Conservation (phyloP, 2,888 invertebrate species). For the Pandemis corylana region DNA sequence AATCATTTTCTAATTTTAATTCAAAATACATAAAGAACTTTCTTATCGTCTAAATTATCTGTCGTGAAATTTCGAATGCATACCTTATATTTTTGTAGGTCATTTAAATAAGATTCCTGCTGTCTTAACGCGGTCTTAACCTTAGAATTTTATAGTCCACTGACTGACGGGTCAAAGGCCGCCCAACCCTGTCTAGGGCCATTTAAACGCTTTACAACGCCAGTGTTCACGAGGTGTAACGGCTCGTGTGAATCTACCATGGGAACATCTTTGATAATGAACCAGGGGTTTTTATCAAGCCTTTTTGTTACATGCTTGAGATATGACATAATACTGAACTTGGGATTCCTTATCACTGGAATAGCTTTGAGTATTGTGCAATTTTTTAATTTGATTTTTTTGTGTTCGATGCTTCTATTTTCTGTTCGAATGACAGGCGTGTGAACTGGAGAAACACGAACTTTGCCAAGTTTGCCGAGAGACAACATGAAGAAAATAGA, state of each 20-base stretch:
- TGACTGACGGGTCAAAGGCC: conserved; percentile 66
- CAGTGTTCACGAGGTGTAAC: conserved; percentile 75
- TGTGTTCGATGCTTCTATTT: background rate
- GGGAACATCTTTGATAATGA: conserved; percentile 63
- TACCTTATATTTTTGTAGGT: background rate
- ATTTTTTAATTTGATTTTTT: background rate
- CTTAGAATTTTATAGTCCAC: conserved; percentile 31
- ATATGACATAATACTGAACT: conserved; percentile 34
- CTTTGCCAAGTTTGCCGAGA: too few species aligned
- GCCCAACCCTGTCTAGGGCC: conserved; percentile 58
- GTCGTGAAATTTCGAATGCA: too few species aligned
- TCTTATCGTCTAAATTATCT: too few species aligned
- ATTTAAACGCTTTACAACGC: conserved; percentile 55
- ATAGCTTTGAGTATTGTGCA: conserved; percentile 22
- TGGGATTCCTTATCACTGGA: conserved; percentile 35
- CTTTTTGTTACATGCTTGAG: conserved; percentile 39
- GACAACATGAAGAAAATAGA: too few species aligned
- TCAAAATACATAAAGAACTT: background rate
- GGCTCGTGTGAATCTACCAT: conserved; percentile 76
- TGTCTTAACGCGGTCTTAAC: conserved; percentile 12
- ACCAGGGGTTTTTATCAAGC: conserved; percentile 47
- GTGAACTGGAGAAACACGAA: too few species aligned
- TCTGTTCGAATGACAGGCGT: too few species aligned
- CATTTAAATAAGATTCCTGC: conserved; percentile 21
- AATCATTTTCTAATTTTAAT: background rate